Percentiles rank a stretch among this genome's conserved stretches.
phyloP scores from a whole-genome alignment of 2,888 invertebrate genomes.

The Pammene fasciana region DNA sequence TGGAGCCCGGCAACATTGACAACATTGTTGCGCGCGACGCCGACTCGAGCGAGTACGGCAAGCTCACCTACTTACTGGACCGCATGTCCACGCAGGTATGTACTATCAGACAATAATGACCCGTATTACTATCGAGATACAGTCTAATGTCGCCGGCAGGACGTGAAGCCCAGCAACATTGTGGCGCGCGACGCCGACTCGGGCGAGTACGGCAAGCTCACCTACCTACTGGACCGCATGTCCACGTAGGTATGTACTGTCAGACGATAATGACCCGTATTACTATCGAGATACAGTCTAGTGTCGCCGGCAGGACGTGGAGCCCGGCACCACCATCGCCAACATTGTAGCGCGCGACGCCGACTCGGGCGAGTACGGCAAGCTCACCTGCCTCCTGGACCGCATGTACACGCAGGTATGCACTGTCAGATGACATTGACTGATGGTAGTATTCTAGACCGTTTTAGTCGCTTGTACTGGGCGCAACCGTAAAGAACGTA shows the following conservation, averaged over 20 bases:
- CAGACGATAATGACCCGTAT: neutral
- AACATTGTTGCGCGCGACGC: constrained; percentile 90
- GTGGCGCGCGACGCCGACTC: constrained; percentile 90
- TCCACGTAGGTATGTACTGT: constrained; percentile 86
- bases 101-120: neutral
- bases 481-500: no score
- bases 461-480: no score
- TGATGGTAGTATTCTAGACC: no score
- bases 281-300: neutral
- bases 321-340: constrained; percentile 89
- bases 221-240: constrained; percentile 92
- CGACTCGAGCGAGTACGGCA: constrained; percentile 86
- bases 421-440: no score
- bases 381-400: constrained; percentile 93
- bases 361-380: constrained; percentile 86
- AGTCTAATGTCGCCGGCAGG: constrained; percentile 45
- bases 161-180: constrained; percentile 87
- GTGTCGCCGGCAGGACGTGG: constrained; percentile 48
- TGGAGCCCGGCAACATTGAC: constrained; percentile 89
- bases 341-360: constrained; percentile 90
- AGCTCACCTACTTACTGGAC: constrained; percentile 93
- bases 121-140: neutral
- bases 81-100: constrained; percentile 90
- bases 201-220: constrained; percentile 88
- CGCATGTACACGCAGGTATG: constrained; percentile 56